Conservation (phyloP, 2,113 vertebrate genomes). For the Dicentrarchus labrax region DNA sequence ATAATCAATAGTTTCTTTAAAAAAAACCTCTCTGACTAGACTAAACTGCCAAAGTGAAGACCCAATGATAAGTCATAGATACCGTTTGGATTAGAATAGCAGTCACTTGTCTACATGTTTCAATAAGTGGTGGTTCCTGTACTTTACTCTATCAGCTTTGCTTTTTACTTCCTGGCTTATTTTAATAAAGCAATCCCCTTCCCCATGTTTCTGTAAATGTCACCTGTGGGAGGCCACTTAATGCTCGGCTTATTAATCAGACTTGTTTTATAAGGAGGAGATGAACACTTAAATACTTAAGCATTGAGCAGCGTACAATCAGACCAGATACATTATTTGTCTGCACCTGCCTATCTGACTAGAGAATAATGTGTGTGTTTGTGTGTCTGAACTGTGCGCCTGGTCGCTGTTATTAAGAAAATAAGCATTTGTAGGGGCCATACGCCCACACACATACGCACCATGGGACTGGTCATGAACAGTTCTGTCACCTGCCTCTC, state of each 20-base stretch:
- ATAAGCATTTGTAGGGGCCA: constrained; percentile 32
- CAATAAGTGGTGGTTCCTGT: constrained; percentile 3
- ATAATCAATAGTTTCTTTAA: not conserved
- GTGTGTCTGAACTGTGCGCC: constrained; percentile 33
- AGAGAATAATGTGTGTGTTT: constrained; percentile 25
- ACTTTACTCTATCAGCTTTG: constrained; percentile 36
- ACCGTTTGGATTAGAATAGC: not conserved
- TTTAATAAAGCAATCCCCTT: constrained; percentile 55
- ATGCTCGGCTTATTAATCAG: constrained; percentile 66
- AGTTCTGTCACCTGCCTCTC: constrained; percentile 66
- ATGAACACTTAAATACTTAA: constrained; percentile 61
- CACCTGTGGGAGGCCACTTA: constrained; percentile 72
- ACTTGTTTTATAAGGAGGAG: constrained; percentile 65
- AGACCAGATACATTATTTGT: constrained; percentile 39
- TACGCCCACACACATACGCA: not conserved
- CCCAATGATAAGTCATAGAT: not conserved
- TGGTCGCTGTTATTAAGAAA: constrained; percentile 54
- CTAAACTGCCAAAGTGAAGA: not conserved
- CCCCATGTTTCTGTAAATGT: constrained; percentile 50
- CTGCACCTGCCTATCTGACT: constrained; percentile 64
- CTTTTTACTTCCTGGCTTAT: constrained; percentile 31
- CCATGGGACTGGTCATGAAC: constrained; percentile 16
- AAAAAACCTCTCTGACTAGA: not conserved
- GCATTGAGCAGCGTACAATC: constrained; percentile 57
- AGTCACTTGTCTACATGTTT: not conserved